These are phyloP conservation scores for Luperina testacea DNA, from an alignment of 2,888 invertebrate species.

Conservation along the genomic window DNA sequence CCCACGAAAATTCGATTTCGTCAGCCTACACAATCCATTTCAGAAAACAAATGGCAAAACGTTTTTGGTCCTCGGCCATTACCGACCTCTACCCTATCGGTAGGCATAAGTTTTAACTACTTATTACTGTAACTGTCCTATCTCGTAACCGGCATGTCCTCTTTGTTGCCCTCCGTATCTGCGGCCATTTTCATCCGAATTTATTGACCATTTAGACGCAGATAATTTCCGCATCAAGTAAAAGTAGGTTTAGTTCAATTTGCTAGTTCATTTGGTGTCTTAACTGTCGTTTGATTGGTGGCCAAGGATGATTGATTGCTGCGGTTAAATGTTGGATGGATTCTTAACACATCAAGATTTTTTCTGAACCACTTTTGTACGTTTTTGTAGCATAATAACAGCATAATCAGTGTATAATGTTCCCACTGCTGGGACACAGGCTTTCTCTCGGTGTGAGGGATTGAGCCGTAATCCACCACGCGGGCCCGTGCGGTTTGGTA, in stretches of 20 bases:
- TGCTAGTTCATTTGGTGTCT: slow-evolving; percentile 40
- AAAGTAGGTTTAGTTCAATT: slow-evolving; percentile 40
- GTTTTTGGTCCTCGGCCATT: slow-evolving; percentile 30
- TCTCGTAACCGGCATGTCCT: slow-evolving; percentile 36
- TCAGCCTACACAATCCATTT: slow-evolving; percentile 19
- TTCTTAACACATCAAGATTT: slow-evolving; percentile 5
- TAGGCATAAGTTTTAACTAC: slow-evolving; percentile 59
- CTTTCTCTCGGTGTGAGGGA: no score
- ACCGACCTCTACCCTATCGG: slow-evolving; percentile 40
- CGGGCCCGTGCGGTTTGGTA: no score
- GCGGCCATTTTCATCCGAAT: slow-evolving; percentile 48
- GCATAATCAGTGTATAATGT: neutral
- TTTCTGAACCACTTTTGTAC: neutral
- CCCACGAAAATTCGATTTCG: slow-evolving; percentile 31
- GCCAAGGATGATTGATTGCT: slow-evolving; percentile 35
- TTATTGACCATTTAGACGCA: slow-evolving; percentile 60
- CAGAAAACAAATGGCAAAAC: slow-evolving; percentile 36
- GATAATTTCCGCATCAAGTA: slow-evolving; percentile 52
- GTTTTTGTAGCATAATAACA: neutral
- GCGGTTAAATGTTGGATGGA: slow-evolving; percentile 20
- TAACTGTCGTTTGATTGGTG: slow-evolving; percentile 45
- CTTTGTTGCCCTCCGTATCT: slow-evolving; percentile 26
- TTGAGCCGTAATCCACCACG: no score
- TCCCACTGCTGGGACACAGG: no score
- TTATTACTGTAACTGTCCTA: slow-evolving; percentile 51